Evolutionary conservation across 2,888 invertebrate species (phyloP).

Genomic region (Drosophila subquinaria): DNA sequence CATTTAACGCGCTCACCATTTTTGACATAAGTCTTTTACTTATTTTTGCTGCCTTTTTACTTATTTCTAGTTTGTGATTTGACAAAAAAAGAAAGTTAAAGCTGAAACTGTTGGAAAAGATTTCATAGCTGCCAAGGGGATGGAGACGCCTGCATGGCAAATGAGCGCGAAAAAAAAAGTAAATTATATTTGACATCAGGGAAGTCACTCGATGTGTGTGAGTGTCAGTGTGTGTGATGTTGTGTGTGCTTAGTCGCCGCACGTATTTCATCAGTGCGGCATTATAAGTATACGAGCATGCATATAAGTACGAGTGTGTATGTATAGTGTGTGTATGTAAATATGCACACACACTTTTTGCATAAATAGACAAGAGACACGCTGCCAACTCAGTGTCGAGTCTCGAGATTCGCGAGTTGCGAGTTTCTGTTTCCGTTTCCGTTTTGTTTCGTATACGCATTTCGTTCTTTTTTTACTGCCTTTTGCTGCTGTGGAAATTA

Average conservation of each 20-base stretch:
- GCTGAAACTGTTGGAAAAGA: slow-evolving; percentile 57
- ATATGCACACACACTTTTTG: slow-evolving; percentile 54
- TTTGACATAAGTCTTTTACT: slow-evolving; percentile 5
- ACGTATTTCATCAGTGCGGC: slow-evolving; percentile 76
- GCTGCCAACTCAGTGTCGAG: slow-evolving; percentile 43
- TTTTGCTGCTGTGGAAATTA: slow-evolving; percentile 62
- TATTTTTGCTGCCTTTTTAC: slow-evolving; percentile 5
- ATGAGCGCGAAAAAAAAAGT: slow-evolving; percentile 76
- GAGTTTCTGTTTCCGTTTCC: slow-evolving; percentile 73
- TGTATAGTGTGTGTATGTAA: slow-evolving; percentile 16
- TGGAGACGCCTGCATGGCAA: slow-evolving; percentile 43
- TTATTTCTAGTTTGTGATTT: slow-evolving; percentile 19
- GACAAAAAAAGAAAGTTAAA: slow-evolving; percentile 36
- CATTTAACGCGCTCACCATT: slow-evolving; percentile 54
- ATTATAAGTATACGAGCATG: slow-evolving; percentile 58
- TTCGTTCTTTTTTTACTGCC: slow-evolving; percentile 2
- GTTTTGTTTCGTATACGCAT: slow-evolving; percentile 24
- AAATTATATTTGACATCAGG: slow-evolving; percentile 77
- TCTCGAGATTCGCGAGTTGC: slow-evolving; percentile 40
- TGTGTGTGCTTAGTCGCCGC: slow-evolving; percentile 52
- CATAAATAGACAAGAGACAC: slow-evolving; percentile 74
- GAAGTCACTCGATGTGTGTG: slow-evolving; percentile 40
- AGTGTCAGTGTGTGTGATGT: slow-evolving; percentile 1
- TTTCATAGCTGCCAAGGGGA: slow-evolving; percentile 52
- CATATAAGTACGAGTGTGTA: slow-evolving; percentile 3